A percentile compares a stretch with the other conserved stretches of the same genome.
Evolutionary conservation across 2,113 vertebrate species (phyloP).

Genomic region (Ailurus styani): DNA sequence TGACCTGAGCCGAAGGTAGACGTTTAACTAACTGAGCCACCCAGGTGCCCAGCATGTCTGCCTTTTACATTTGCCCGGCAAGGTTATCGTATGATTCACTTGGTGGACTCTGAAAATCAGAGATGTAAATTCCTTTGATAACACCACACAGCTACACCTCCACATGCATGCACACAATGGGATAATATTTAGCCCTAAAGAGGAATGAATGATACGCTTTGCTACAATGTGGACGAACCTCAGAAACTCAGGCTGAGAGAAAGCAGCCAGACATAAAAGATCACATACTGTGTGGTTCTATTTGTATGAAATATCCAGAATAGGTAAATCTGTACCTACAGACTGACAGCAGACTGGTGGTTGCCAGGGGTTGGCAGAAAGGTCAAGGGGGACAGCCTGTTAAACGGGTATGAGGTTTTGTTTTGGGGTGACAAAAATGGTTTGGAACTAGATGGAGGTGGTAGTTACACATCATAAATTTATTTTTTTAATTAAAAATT

Average conservation of each 20-base stretch:
- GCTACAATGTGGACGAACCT: not conserved
- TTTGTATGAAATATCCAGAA: not conserved
- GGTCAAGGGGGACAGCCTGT: not conserved
- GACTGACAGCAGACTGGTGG: not conserved
- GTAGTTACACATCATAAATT: not conserved
- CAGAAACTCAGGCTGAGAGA: not conserved
- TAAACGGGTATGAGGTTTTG: not conserved
- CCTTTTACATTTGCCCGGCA: not conserved
- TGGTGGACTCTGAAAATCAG: not conserved
- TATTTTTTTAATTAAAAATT: not conserved
- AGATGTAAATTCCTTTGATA: not conserved
- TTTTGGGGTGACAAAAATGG: not conserved
- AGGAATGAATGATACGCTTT: not conserved
- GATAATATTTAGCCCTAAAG: not conserved
- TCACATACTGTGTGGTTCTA: not conserved
- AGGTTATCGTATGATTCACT: not conserved
- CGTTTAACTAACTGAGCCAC: not conserved
- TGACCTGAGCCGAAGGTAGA: not conserved
- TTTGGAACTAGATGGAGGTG: not conserved
- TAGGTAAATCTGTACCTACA: not conserved
- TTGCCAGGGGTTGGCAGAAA: not conserved
- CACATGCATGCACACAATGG: too few species aligned
- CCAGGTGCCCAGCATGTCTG: not conserved
- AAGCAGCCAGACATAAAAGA: not conserved
- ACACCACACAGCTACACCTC: not conserved